phyloP scores from a whole-genome alignment of 92 coral and sea anemone species.

The Umimayanthus chanpuru region DNA sequence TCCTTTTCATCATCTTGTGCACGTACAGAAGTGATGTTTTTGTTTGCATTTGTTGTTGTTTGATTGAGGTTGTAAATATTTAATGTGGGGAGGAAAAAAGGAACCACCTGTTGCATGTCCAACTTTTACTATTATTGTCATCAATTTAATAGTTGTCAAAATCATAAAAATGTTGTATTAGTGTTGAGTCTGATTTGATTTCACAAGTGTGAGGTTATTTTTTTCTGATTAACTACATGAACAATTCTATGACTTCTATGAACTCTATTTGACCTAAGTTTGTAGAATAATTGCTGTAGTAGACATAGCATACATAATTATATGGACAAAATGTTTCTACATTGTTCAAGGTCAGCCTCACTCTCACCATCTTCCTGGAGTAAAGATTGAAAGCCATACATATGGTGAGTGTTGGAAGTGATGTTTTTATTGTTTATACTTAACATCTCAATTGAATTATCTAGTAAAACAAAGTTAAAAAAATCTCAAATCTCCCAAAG shows the following conservation, averaged over 20 bases:
- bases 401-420: constrained; percentile 68
- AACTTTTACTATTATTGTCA: too few species aligned
- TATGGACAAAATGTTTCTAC: background rate
- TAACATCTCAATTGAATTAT: too few species aligned
- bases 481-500: too few species aligned
- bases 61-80: constrained; percentile 41
- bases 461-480: too few species aligned
- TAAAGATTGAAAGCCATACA: constrained; percentile 90
- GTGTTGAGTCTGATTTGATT: too few species aligned
- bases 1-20: constrained; percentile 17
- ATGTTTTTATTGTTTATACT: too few species aligned
- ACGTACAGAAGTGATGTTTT: background rate
- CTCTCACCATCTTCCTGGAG: constrained; percentile 95
- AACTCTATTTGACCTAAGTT: background rate
- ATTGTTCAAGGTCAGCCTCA: constrained; percentile 86
- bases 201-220: too few species aligned
- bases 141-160: too few species aligned
- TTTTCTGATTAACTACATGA: too few species aligned
- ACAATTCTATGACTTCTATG: too few species aligned
- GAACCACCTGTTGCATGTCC: constrained; percentile 36
- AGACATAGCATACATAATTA: background rate
- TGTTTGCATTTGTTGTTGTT: constrained; percentile 41
- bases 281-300: background rate
- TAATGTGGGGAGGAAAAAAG: background rate
- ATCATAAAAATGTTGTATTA: too few species aligned